Conservation (phyloP, 2,113 vertebrate genomes). For the Psammodynastes pulverulentus region DNA sequence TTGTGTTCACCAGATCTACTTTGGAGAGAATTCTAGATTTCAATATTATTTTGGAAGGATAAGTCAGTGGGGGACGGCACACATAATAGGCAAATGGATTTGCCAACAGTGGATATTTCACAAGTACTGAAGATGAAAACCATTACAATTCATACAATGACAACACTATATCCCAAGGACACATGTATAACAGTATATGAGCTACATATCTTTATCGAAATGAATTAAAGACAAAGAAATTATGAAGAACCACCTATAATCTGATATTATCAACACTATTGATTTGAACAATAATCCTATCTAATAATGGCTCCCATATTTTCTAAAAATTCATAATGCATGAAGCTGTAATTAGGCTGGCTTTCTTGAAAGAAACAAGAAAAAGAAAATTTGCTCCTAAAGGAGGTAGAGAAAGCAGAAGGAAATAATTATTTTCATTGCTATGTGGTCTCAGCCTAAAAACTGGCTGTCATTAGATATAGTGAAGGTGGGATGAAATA, state of each 20-base stretch:
- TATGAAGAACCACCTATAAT: not conserved
- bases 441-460: too few species aligned
- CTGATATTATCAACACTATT: not conserved
- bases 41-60: not conserved
- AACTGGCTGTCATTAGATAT: not conserved
- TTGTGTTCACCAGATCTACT: not conserved
- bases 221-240: not conserved
- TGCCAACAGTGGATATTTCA: not conserved
- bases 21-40: not conserved
- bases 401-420: not conserved
- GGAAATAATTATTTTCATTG: too few species aligned
- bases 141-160: not conserved
- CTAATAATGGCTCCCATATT: not conserved
- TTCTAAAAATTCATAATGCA: not conserved
- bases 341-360: not conserved
- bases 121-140: not conserved
- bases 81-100: not conserved
- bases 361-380: not conserved
- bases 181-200: not conserved
- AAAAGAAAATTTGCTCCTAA: not conserved
- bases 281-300: not conserved
- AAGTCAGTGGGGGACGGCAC: not conserved
- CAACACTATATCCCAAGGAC: not conserved
- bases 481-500: not conserved
- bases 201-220: not conserved